phyloP scores from a whole-genome alignment of 1,140 invertebrate species.

The Drosophila sucinea region DNA sequence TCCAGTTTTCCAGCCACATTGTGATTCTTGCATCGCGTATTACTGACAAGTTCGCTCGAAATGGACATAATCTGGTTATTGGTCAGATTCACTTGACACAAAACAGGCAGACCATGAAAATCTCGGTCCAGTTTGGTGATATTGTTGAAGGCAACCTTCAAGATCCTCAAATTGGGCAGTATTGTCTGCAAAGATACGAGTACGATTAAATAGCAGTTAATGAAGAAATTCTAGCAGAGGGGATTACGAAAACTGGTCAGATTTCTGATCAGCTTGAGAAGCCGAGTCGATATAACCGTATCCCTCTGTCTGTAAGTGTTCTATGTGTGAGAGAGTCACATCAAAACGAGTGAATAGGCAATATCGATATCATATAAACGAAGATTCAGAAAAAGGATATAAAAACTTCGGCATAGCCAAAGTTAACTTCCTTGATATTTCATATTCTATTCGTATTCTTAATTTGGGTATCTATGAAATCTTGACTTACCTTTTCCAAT shows the following conservation, averaged over 20 bases:
- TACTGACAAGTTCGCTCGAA: constrained; percentile 89
- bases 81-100: constrained; percentile 90
- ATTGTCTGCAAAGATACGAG: constrained; percentile 85
- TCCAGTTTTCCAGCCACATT: constrained; percentile 89
- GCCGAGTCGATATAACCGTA: no score
- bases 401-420: no score
- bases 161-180: constrained; percentile 88
- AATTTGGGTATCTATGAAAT: no score
- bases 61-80: constrained; percentile 89
- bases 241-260: no score
- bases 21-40: constrained; percentile 90
- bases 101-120: constrained; percentile 90
- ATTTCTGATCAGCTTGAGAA: no score
- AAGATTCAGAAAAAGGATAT: no score
- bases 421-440: no score
- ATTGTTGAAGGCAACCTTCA: constrained; percentile 90
- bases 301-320: no score
- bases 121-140: constrained; percentile 89
- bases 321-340: no score
- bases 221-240: no score
- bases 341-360: no score
- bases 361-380: no score
- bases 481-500: constrained; percentile 88
- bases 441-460: not conserved
- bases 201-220: not conserved